Percentiles rank a stretch among this genome's conserved stretches.
Evolutionary conservation across 1,140 invertebrate species (phyloP).

Genomic region (Tribolium madens): DNA sequence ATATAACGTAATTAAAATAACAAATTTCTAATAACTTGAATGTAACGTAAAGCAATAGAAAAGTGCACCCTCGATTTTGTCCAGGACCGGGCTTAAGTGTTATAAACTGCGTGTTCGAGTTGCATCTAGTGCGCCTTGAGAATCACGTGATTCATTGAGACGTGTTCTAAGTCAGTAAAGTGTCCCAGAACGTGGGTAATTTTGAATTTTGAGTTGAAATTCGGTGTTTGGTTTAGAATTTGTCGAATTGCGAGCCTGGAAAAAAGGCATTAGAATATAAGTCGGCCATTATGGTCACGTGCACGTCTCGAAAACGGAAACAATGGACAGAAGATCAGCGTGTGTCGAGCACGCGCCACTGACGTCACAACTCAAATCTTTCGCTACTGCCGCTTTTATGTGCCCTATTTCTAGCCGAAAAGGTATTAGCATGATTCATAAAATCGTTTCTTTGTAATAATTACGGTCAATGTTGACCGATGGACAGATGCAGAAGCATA

Average conservation of each 20-base stretch:
- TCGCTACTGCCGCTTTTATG: slow-evolving; percentile 47
- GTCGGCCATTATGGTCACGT: slow-evolving; percentile 62
- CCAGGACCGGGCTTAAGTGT: slow-evolving; percentile 30
- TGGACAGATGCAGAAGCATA: slow-evolving; percentile 37
- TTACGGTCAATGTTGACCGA: slow-evolving; percentile 43
- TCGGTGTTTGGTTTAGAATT: too few species aligned
- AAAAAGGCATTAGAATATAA: slow-evolving; percentile 56
- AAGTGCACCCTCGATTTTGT: slow-evolving; percentile 3
- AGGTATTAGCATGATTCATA: slow-evolving; percentile 59
- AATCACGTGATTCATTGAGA: neutral
- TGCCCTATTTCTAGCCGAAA: slow-evolving; percentile 54
- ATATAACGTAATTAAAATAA: slow-evolving; percentile 55
- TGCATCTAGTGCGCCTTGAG: neutral
- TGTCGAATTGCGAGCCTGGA: slow-evolving; percentile 42
- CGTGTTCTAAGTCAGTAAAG: neutral
- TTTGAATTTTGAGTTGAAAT: too few species aligned
- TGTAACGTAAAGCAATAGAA: slow-evolving; percentile 46
- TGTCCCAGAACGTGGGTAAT: too few species aligned
- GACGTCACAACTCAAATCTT: slow-evolving; percentile 58
- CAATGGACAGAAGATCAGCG: slow-evolving; percentile 60
- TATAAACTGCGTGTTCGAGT: neutral
- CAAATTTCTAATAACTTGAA: slow-evolving; percentile 55
- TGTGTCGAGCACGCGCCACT: slow-evolving; percentile 58
- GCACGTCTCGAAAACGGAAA: slow-evolving; percentile 61
- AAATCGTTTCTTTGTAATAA: slow-evolving; percentile 47